Evolutionary conservation across 2,113 vertebrate species (phyloP).

Genomic region (Labeo rohita): DNA sequence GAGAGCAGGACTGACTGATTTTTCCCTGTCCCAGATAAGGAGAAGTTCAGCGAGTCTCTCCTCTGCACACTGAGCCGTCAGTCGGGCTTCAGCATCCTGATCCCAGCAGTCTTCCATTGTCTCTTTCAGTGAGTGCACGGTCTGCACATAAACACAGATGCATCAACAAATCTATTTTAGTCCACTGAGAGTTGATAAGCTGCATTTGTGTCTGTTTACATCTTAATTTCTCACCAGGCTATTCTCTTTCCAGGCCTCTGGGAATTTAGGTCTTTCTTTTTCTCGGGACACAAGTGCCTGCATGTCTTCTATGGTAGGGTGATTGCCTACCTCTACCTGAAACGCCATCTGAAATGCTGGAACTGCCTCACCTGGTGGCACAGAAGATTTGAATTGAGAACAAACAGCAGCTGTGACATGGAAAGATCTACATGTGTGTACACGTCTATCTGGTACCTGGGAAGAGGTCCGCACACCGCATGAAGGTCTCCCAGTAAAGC

Average conservation of each 20-base stretch:
- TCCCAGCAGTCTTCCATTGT: constrained; percentile 99
- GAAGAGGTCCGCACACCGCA: constrained; percentile 92
- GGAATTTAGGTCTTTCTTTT: constrained; percentile 98
- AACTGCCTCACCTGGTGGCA: constrained; percentile 70
- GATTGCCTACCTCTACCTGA: constrained; percentile 81
- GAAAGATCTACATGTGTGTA: neutral
- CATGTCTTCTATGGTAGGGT: constrained; percentile 99
- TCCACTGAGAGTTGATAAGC: neutral
- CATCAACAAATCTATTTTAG: constrained; percentile 1
- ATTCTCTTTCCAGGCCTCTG: constrained; percentile 99
- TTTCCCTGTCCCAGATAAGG: constrained; percentile 89
- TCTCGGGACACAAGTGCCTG: constrained; percentile 96
- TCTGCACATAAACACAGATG: constrained; percentile 65
- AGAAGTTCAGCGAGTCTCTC: constrained; percentile 92
- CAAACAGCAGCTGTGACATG: neutral
- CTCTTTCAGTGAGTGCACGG: constrained; percentile 91
- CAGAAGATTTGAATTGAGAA: neutral
- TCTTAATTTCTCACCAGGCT: constrained; percentile 82
- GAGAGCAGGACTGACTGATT: constrained; percentile 87
- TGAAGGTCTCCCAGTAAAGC: constrained; percentile 96
- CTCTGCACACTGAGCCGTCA: constrained; percentile 95
- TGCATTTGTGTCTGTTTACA: constrained; percentile 7
- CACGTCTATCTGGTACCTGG: constrained; percentile 78
- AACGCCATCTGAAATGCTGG: constrained; percentile 79
- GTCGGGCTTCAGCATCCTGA: constrained; percentile 94